phyloP scores from a whole-genome alignment of 2,113 vertebrate species.

The Labeo rohita region DNA sequence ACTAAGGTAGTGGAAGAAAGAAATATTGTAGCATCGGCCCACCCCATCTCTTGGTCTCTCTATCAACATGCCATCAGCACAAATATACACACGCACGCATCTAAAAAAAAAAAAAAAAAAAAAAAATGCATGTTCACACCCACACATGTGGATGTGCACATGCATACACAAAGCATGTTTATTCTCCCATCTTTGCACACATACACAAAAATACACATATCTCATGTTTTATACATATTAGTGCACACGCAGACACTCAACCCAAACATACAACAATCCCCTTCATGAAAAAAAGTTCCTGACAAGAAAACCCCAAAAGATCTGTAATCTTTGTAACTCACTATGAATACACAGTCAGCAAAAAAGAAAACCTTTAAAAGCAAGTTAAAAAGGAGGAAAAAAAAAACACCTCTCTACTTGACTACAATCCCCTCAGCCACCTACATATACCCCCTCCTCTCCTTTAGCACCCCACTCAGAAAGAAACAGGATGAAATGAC shows the following conservation, averaged over 20 bases:
- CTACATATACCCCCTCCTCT: slow-evolving; percentile 61
- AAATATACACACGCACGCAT: slow-evolving; percentile 50
- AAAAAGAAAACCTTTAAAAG: slow-evolving; percentile 93
- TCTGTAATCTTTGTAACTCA: slow-evolving; percentile 84
- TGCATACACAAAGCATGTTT: slow-evolving; percentile 33
- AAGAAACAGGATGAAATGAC: slow-evolving; percentile 99
- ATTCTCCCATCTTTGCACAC: slow-evolving; percentile 37
- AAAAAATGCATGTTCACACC: not conserved
- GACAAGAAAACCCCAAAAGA: slow-evolving; percentile 91
- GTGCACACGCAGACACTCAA: slow-evolving; percentile 16
- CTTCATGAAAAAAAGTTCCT: slow-evolving; percentile 85
- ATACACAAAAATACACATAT: slow-evolving; percentile 55
- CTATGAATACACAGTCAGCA: slow-evolving; percentile 82
- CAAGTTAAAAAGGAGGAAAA: slow-evolving; percentile 82
- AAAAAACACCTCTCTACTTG: slow-evolving; percentile 70
- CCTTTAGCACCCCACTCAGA: slow-evolving; percentile 74
- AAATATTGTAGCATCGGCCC: slow-evolving; percentile 84
- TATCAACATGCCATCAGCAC: slow-evolving; percentile 66
- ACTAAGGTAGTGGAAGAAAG: slow-evolving; percentile 86
- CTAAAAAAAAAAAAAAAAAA: not conserved
- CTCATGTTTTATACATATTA: slow-evolving; percentile 47
- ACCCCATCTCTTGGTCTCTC: slow-evolving; percentile 56
- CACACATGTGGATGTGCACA: slow-evolving; percentile 21
- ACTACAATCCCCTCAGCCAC: slow-evolving; percentile 78
- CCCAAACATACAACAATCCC: slow-evolving; percentile 48